A percentile compares a stretch with the other conserved stretches of the same genome.
These are phyloP conservation scores for Blastomussa wellsi DNA, from an alignment of 92 coral and sea anemone species.

Conservation along the genomic window DNA sequence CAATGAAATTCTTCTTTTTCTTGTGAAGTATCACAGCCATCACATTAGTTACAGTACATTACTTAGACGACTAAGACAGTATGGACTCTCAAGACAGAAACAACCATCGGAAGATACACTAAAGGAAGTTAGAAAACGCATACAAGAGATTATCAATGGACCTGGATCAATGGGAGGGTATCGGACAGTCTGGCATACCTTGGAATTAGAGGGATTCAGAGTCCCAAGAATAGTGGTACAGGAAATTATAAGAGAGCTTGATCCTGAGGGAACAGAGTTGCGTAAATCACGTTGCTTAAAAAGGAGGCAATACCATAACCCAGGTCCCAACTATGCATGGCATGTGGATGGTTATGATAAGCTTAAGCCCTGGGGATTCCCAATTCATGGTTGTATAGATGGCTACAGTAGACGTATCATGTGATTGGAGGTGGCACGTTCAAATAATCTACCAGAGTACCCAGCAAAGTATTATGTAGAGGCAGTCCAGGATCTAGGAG, in stretches of 20 bases:
- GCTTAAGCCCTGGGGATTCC: neutral
- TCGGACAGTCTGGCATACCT: conserved; percentile 65
- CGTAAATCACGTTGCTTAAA: neutral
- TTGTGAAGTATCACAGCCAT: conserved; percentile 42
- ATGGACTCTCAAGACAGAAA: conserved; percentile 37
- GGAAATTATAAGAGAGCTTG: conserved; percentile 32
- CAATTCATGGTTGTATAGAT: neutral
- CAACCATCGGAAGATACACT: conserved; percentile 25
- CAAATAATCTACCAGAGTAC: neutral
- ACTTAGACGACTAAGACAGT: conserved; percentile 52
- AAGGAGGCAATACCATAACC: neutral
- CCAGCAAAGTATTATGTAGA: neutral
- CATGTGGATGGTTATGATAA: neutral
- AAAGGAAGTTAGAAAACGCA: conserved; percentile 10
- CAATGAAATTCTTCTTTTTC: conserved; percentile 46
- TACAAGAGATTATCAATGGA: conserved; percentile 57
- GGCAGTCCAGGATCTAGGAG: neutral
- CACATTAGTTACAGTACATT: conserved; percentile 55
- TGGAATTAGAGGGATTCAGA: too few species aligned
- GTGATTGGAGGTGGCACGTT: neutral
- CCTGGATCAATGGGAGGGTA: conserved; percentile 65
- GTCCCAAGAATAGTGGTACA: conserved; percentile 65
- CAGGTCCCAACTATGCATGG: neutral
- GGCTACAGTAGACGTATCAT: neutral
- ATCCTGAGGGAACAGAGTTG: neutral